Evolutionary conservation across 1,140 invertebrate species (phyloP), one percentile per base, ranked within the genome.

Genomic region (Drosophila saltans): DNA sequence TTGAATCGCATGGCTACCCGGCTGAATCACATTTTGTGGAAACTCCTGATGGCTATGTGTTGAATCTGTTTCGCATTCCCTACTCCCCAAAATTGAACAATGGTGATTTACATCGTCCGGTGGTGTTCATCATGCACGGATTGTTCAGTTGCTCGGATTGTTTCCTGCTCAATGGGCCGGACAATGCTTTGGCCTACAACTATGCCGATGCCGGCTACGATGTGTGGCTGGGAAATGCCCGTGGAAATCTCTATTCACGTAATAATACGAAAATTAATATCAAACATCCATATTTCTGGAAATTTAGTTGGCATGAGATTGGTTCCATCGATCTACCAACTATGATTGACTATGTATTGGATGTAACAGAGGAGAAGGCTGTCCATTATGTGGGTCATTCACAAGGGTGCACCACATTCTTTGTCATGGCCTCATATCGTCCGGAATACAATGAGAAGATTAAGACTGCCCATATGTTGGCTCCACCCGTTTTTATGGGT

Each of bases 81-180:
- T 66, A 92, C 56, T 92, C 85, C 24, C 80, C 80, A 11, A 78
- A 72, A 21, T 72, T 80, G 55, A 64, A 69, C 58, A 82, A 82
- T 74, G 66, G 36, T 1, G 41, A 92, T 93, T 24, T 52, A 9
- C 40, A 55, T 11, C 81, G 81, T 28, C 88, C 80, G 21, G 93
- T 93, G 16, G 95, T 96, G 16, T 92, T 96, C 24, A 88, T 97
- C 4, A 96, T 97, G 85, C 97, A 97, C 91, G 97, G 97, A 0
- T 91, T 97, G 16, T 92, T 97, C n/a, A 94, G 94, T 11, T 96
- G 95, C 83, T 96, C 96, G 9, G 94, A 95, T 3, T 96, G 96
- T 91, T 98, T 94, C 94, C 92, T 97, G 21, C 92, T 96, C 9
- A 94, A 95, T 78, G 95, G 95, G 21, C 94, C 95, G 43, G 89